Evolutionary conservation across 2,888 invertebrate genomes (phyloP), one percentile per base, ranked within the genome.

Genomic region (Sarcophaga carnaria): DNA sequence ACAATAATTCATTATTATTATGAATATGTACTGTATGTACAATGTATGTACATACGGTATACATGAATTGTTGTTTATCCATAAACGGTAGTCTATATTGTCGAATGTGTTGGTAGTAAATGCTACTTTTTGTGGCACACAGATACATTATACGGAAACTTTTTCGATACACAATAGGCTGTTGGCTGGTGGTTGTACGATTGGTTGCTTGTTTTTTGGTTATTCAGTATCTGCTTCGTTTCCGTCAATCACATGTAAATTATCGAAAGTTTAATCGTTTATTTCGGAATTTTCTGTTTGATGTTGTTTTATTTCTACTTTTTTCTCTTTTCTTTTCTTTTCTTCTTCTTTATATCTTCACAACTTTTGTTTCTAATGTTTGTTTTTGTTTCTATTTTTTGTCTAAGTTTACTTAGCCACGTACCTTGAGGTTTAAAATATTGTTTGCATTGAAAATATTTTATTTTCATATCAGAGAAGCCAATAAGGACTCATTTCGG

Each of bases 161-260:
- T 22, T 54, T 10, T n/a, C 62, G 22, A 20, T 20, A 22, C 20
- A 20, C 67, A 54, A 80, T 69, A 74, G 80, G 63, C 77, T 67
- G 67, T 54, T 54, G 22, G 22, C 22, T 54, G 66, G 22, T 70
- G 2, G 22, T 37, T 49, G 60, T 27, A 37, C 54, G 59, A n/a
- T 60, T 77, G 20, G 17, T 72, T 72, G 62, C 6, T 59, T 59
- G 37, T 59, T 59, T 62, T 62, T 17, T 45, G 66, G 70, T 71
- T 10, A 2, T 37, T 10, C 37, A 83, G 88, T 90, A 90, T 90
- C 90, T 90, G 90, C 90, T 91, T 91, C 90, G 90, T 91, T 90
- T 91, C 91, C 91, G 92, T 92, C 92, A 92, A 92, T 92, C 92
- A 92, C 92, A 92, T 91, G 91, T 91, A 92, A 92, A 92, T 92